phyloP scores from a whole-genome alignment of 2,113 vertebrate genomes.

The human region DNA sequence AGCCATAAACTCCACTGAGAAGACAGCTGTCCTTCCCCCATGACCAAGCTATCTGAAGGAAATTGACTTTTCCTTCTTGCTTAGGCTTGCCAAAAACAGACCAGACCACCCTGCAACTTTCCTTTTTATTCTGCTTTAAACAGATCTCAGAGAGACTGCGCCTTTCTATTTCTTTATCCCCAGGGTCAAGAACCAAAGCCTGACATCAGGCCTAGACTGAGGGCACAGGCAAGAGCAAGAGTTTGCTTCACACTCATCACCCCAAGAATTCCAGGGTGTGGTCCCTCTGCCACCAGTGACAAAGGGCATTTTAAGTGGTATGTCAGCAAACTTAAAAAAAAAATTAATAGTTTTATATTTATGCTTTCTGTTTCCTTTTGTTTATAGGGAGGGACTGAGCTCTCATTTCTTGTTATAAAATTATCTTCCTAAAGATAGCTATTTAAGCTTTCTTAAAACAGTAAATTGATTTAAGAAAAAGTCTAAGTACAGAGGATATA shows the following conservation, averaged over 20 bases:
- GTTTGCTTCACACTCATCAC: fast-evolving
- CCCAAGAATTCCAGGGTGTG: background rate
- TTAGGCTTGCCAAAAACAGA: background rate
- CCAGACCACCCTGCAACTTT: background rate
- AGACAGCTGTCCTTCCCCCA: background rate
- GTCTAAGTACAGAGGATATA: background rate
- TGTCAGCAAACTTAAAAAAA: background rate
- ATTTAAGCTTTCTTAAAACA: background rate
- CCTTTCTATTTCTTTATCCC: background rate
- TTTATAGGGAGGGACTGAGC: background rate
- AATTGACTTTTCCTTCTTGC: fast-evolving
- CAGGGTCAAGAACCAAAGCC: background rate
- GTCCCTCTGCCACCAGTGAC: background rate
- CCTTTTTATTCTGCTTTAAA: background rate
- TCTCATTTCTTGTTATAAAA: background rate
- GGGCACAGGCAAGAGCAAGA: background rate
- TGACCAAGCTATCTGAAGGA: background rate
- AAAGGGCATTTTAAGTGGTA: no score
- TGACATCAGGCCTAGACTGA: background rate
- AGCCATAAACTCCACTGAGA: background rate
- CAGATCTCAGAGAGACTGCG: background rate
- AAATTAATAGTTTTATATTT: background rate
- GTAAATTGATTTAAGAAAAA: background rate
- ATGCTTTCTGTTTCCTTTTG: background rate
- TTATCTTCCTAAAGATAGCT: background rate